These are phyloP conservation scores for Drosophila seclusa DNA, from an alignment of 2,888 invertebrate species.

Conservation along the genomic window DNA sequence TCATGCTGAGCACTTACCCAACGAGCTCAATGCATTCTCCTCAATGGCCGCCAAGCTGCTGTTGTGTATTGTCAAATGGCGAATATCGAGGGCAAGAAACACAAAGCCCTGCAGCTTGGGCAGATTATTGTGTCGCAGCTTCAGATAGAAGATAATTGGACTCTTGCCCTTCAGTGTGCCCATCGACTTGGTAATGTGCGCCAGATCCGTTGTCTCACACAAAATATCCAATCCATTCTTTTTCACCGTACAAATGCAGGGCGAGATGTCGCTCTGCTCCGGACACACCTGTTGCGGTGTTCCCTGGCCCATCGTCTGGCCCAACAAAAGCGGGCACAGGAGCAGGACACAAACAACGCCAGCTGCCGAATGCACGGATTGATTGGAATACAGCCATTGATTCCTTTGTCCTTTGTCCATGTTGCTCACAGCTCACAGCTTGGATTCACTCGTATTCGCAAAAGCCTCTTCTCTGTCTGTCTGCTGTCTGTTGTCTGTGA, in stretches of 20 bases:
- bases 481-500: conserved; percentile 13
- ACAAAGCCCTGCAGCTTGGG: conserved; percentile 94
- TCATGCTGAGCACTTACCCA: conserved; percentile 87
- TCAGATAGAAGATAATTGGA: conserved; percentile 94
- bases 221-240: conserved; percentile 95
- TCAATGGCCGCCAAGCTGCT: conserved; percentile 95
- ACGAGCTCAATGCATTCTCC: conserved; percentile 93
- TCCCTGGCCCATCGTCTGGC: conserved; percentile 65
- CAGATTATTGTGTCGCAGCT: conserved; percentile 93
- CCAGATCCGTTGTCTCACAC: conserved; percentile 94
- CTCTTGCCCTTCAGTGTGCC: conserved; percentile 91
- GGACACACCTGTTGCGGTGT: conserved; percentile 89
- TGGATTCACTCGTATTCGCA: conserved; percentile 23
- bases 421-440: conserved; percentile 28
- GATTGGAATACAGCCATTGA: conserved; percentile 21
- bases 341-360: conserved; percentile 1
- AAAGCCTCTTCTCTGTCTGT: conserved; percentile 18
- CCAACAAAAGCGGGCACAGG: conserved; percentile 35
- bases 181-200: conserved; percentile 92
- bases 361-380: not conserved
- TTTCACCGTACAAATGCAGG: conserved; percentile 93
- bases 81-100: conserved; percentile 94
- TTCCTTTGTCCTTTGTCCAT: conserved; percentile 45
- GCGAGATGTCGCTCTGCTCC: conserved; percentile 89
- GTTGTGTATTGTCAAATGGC: conserved; percentile 94